Percentiles rank a stretch among this genome's conserved stretches.
Conservation (phyloP, 2,113 vertebrate genomes). For the Sciurus niger region DNA sequence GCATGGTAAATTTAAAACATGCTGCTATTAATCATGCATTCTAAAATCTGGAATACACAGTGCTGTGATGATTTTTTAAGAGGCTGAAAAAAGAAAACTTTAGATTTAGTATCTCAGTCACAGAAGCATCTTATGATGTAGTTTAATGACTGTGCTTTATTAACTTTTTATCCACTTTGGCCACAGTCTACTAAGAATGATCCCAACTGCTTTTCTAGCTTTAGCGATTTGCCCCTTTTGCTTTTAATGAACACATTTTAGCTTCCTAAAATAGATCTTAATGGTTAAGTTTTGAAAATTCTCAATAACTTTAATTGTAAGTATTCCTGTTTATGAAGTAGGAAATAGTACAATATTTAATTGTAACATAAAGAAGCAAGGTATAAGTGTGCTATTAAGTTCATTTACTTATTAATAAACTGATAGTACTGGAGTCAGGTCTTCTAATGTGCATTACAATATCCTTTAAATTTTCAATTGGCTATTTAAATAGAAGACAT, state of each 20-base stretch:
- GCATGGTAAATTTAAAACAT: neutral
- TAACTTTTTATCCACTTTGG: conserved; percentile 59
- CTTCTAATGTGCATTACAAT: neutral
- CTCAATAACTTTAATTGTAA: conserved; percentile 10
- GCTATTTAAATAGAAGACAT: neutral
- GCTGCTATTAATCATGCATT: conserved; percentile 31
- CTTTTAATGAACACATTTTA: conserved; percentile 24
- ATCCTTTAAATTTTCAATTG: neutral
- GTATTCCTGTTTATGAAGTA: neutral
- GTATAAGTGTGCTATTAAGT: neutral
- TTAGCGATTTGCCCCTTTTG: conserved; percentile 27
- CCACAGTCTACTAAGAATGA: neutral
- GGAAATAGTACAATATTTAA: neutral
- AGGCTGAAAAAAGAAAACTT: conserved; percentile 21
- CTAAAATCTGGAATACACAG: conserved; percentile 52
- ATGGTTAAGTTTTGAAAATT: conserved; percentile 15
- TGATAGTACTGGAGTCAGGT: neutral
- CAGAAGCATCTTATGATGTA: conserved; percentile 62
- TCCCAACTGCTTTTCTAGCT: neutral
- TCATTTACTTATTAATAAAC: neutral
- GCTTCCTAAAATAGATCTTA: neutral
- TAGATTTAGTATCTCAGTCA: conserved; percentile 46
- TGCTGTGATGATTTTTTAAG: conserved; percentile 32
- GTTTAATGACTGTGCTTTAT: conserved; percentile 39
- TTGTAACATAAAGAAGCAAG: neutral